Conservation (phyloP, 2,888 invertebrate genomes). For the Entomobrya proxima region DNA sequence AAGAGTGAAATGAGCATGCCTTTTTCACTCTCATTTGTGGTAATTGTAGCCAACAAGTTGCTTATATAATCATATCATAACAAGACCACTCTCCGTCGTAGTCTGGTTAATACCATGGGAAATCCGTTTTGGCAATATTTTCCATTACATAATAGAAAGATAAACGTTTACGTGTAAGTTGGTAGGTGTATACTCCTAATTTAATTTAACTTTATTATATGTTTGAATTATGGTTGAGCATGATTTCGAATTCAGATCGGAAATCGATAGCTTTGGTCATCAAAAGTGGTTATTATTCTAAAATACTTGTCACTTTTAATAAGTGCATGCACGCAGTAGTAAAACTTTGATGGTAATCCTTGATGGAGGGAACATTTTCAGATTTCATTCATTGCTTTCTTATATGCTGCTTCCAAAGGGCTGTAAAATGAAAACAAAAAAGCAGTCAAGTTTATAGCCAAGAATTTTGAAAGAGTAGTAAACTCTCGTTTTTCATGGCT, state of each 20-base stretch:
- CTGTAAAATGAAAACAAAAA: no score
- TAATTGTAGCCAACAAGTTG: conserved; percentile 52
- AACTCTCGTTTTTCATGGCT: no score
- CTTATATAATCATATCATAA: conserved; percentile 18
- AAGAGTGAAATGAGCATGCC: conserved; percentile 10
- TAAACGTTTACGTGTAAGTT: not conserved
- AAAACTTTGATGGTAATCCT: not conserved
- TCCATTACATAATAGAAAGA: not conserved
- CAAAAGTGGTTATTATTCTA: not conserved
- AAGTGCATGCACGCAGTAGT: not conserved
- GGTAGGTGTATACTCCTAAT: no score
- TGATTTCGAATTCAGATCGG: conserved; percentile 22
- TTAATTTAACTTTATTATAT: conserved; percentile 19
- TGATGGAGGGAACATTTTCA: not conserved
- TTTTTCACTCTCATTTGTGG: conserved; percentile 58
- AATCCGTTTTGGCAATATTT: conserved; percentile 21
- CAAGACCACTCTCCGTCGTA: not conserved
- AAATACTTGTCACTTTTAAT: conserved; percentile 26
- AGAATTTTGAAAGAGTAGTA: no score
- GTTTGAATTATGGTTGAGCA: not conserved
- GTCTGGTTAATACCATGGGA: not conserved
- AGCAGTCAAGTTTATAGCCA: no score
- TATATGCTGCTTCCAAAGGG: no score
- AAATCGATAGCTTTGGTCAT: conserved; percentile 9
- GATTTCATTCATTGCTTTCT: not conserved